phyloP scores from a whole-genome alignment of 2,113 vertebrate genomes.

The Lophius piscatorius region DNA sequence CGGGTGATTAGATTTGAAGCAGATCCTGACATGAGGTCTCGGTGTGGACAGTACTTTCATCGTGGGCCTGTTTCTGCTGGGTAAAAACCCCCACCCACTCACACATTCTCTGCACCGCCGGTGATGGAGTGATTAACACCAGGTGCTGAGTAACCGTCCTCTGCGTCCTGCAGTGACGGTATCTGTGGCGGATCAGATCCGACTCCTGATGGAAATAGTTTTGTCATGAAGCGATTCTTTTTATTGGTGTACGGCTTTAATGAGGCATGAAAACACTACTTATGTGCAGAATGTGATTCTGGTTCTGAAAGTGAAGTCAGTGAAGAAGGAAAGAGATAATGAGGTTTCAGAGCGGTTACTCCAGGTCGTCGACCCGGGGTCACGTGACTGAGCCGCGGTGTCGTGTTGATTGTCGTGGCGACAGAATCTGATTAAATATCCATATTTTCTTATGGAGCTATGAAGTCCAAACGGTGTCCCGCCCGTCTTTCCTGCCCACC shows the following conservation, averaged over 20 bases:
- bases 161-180: too few species aligned
- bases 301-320: too few species aligned
- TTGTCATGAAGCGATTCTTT: background rate
- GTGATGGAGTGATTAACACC: too few species aligned
- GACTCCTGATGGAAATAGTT: too few species aligned
- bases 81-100: too few species aligned
- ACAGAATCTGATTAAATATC: background rate
- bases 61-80: too few species aligned
- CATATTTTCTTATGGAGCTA: background rate
- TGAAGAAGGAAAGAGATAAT: background rate
- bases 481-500: conserved; percentile 9
- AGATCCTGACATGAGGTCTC: too few species aligned
- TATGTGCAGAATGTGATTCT: background rate
- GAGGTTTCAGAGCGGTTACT: background rate
- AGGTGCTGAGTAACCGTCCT: too few species aligned
- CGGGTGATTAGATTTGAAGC: too few species aligned
- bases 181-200: too few species aligned
- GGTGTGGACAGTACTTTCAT: too few species aligned
- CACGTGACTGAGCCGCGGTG: background rate
- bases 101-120: too few species aligned
- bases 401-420: background rate
- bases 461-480: background rate
- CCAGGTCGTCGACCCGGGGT: background rate
- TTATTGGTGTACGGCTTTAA: background rate
- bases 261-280: background rate